These are phyloP conservation scores for Myodes glareolus DNA, from an alignment of 2,113 vertebrate species.

Conservation along the genomic window DNA sequence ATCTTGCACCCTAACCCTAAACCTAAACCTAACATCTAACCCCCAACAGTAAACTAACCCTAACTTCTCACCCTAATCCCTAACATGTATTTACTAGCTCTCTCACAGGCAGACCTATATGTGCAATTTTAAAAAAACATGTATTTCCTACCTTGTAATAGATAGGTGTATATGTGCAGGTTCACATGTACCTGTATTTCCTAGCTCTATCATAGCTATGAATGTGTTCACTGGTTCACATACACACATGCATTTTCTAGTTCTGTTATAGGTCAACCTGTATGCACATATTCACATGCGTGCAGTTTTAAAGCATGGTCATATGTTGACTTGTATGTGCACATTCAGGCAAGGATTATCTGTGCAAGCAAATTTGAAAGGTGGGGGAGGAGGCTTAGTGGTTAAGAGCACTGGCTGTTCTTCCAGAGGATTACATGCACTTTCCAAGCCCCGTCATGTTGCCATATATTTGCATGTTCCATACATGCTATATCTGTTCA, in stretches of 20 bases:
- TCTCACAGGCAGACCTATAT: background rate
- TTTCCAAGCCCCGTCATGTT: background rate
- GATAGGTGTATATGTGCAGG: background rate
- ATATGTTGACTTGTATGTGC: background rate
- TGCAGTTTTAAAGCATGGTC: background rate
- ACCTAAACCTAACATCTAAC: background rate
- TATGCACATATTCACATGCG: background rate
- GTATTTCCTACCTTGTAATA: background rate
- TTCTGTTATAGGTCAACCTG: background rate
- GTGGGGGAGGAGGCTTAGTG: too few species aligned
- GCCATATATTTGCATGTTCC: background rate
- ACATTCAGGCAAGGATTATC: background rate
- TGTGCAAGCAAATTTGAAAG: too few species aligned
- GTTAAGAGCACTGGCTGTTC: too few species aligned
- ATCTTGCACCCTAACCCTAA: background rate
- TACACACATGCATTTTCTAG: background rate
- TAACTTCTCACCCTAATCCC: background rate
- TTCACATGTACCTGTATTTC: background rate
- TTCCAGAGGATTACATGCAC: too few species aligned
- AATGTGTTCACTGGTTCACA: background rate
- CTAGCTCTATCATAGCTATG: background rate
- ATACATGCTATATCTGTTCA: background rate
- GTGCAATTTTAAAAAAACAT: background rate
- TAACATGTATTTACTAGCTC: background rate
- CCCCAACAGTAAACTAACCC: background rate